A percentile compares a stretch with the other conserved stretches of the same genome.
Conservation (phyloP, 2,113 vertebrate genomes). For the Cacatua alba region DNA sequence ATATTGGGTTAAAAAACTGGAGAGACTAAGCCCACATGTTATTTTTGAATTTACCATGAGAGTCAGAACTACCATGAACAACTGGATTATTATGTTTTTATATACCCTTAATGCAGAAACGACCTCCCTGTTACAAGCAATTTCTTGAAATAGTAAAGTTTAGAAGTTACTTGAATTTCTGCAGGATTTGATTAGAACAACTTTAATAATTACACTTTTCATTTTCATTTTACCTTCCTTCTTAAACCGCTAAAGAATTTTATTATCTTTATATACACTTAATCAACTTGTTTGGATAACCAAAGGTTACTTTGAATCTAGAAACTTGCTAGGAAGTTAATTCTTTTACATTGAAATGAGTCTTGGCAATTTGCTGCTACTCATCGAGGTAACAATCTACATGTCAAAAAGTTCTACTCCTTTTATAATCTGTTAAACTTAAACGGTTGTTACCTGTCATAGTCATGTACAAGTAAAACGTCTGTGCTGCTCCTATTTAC, state of each 20-base stretch:
- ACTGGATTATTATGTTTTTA: neutral
- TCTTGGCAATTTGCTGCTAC: neutral
- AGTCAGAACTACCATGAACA: neutral
- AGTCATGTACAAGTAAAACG: neutral
- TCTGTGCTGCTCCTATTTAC: neutral
- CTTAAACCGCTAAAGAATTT: neutral
- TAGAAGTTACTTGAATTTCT: neutral
- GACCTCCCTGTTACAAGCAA: neutral
- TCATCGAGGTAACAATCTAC: rapidly evolving
- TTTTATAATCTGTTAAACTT: neutral
- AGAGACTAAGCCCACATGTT: neutral
- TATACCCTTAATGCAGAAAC: neutral
- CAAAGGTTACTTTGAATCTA: neutral
- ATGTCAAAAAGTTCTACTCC: neutral
- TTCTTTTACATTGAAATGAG: neutral
- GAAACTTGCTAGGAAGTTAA: neutral
- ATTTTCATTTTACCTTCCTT: neutral
- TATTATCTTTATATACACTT: neutral
- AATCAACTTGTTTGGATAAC: neutral
- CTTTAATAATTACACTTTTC: neutral
- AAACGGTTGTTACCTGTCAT: neutral
- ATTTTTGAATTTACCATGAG: neutral
- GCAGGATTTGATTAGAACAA: neutral
- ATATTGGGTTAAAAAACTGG: neutral
- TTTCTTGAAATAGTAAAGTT: neutral